Percentiles rank a stretch among this genome's conserved stretches.
Evolutionary conservation across 1,140 invertebrate species (phyloP).

Genomic region (Ruditapes philippinarum): DNA sequence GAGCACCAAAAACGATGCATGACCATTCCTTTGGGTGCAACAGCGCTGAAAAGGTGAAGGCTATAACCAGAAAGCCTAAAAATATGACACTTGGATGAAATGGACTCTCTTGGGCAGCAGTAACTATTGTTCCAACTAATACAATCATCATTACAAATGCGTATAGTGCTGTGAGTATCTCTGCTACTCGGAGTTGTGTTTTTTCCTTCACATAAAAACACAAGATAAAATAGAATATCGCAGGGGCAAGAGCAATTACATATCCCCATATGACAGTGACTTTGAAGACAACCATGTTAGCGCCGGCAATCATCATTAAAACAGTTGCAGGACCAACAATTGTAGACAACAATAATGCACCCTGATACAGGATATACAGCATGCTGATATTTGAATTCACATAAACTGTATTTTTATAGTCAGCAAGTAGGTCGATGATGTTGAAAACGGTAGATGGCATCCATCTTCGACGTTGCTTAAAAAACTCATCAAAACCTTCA

Average conservation of each 20-base stretch:
- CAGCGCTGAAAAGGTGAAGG: conserved; percentile 81
- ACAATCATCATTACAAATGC: conserved; percentile 85
- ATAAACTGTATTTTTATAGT: conserved; percentile 91
- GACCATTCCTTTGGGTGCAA: conserved; percentile 84
- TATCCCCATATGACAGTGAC: conserved; percentile 85
- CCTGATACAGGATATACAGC: conserved; percentile 97
- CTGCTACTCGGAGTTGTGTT: conserved; percentile 85
- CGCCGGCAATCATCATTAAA: conserved; percentile 87
- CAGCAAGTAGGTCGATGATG: conserved; percentile 89
- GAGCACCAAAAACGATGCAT: conserved; percentile 80
- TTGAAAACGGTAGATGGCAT: conserved; percentile 91
- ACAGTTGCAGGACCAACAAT: conserved; percentile 90
- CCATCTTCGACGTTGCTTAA: conserved; percentile 90
- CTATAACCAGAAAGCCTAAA: conserved; percentile 74
- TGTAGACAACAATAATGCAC: conserved; percentile 68
- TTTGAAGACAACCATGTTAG: conserved; percentile 88
- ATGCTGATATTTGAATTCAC: conserved; percentile 99
- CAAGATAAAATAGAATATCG: conserved; percentile 87
- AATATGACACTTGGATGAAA: conserved; percentile 83
- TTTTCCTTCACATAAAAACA: conserved; percentile 87
- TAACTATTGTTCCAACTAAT: conserved; percentile 81
- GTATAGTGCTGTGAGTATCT: conserved; percentile 82
- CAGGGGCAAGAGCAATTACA: conserved; percentile 87
- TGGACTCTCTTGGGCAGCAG: conserved; percentile 72
- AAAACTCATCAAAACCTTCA: conserved; percentile 90